Evolutionary conservation across 64 coral and sea anemone species (phyloP), one percentile per base, ranked within the genome.

Genomic region (Hydrozoanthus tunicans): DNA sequence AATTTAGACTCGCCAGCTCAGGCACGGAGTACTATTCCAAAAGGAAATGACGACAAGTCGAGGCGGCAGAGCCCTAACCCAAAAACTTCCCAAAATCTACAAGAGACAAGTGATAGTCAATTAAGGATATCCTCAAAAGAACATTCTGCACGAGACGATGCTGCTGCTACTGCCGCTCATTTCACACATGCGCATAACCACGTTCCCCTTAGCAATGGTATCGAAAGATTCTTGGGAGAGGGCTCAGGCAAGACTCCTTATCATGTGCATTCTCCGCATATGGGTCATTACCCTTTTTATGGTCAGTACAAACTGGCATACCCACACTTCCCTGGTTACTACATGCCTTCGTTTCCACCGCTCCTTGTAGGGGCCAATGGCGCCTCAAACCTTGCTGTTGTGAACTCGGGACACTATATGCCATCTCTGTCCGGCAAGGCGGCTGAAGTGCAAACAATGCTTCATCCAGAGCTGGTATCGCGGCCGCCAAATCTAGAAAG

Each of bases 401-500:
- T 96, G 14, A 96, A 96, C 43, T 96, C 95, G 8, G 85, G 90
- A 63, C 91, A 91, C 51, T 92, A 94, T 76, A 60, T 96, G 58
- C 80, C 91, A 6, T 68, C 84, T 74, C 61, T 88, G 6, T 26
- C 70, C 23, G 59, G 57, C 84, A 88, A 88, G 20, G 56, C 10
- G 11, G 15, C 84, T 14, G 84, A 88, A 0, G 84, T 75, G 0
- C 84, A 26, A 4, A 5, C 68, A 13, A 53, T 88, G 54, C 84
- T 88, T 6, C 84, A 59, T 26, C 84, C 84, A 23, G 82, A 86
- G 0, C 13, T 69, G 71, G 57, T 88, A 77, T 74, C 53, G 81
- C 76, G 95, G 58, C 65, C 67, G 14, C 74, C 71, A 14, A 80
- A 83, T 59, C 79, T 76, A 8, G 93, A 88, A 20, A 77, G 77